Conservation (phyloP, 2,113 vertebrate genomes). For the Oryctolagus cuniculus region DNA sequence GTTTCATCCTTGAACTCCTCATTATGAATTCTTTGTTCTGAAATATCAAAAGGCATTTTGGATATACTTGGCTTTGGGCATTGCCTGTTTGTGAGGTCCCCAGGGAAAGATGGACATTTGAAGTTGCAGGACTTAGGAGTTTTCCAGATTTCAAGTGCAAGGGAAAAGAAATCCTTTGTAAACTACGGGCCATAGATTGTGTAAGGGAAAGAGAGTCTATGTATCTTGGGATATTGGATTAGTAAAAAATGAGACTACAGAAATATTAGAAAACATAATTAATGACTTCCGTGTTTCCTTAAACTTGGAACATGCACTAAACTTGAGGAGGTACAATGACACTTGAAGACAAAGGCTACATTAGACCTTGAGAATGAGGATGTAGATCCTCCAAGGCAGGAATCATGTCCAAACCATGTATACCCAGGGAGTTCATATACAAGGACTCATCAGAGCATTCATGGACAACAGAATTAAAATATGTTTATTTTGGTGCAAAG, state of each 20-base stretch:
- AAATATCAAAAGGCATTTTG: constrained; percentile 45
- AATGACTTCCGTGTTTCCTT: not conserved
- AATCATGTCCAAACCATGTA: not conserved
- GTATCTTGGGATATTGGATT: not conserved
- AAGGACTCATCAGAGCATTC: no score
- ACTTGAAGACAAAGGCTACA: not conserved
- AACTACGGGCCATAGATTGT: not conserved
- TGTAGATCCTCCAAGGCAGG: not conserved
- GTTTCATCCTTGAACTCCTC: not conserved
- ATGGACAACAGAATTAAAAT: no score
- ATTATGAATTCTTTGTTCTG: not conserved
- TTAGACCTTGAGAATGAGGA: not conserved
- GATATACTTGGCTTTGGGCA: not conserved
- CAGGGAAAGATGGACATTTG: constrained; percentile 11
- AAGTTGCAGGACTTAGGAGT: not conserved
- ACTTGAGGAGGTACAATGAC: not conserved
- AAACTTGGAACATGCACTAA: not conserved
- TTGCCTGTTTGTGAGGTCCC: not conserved
- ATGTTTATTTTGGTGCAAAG: no score
- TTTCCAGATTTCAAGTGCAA: not conserved
- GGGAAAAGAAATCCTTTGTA: not conserved
- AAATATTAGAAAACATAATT: not conserved
- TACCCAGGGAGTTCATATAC: not conserved
- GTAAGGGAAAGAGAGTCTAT: not conserved
- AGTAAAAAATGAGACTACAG: not conserved